Conservation (phyloP, 2,113 vertebrate genomes). For the Bufo gargarizans region DNA sequence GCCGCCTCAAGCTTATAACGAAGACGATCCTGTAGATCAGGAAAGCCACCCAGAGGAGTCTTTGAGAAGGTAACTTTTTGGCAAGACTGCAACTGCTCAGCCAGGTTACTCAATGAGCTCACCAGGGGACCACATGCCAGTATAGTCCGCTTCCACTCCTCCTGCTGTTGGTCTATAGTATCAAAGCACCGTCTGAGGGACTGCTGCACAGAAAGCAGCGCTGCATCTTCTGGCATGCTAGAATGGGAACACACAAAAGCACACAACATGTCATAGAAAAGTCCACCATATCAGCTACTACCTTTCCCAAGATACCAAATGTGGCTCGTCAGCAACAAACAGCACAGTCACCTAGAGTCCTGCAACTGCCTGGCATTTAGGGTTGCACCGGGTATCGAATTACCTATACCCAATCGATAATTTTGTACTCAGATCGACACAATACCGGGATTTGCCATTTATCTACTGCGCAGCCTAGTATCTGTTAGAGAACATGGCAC, state of each 20-base stretch:
- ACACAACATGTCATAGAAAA: neutral
- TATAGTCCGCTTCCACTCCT: slow-evolving; percentile 69
- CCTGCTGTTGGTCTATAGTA: slow-evolving; percentile 66
- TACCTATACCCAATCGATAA: no score
- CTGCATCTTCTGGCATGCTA: slow-evolving; percentile 66
- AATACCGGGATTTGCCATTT: no score
- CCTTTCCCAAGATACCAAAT: no score
- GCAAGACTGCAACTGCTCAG: slow-evolving; percentile 77
- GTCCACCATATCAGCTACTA: no score
- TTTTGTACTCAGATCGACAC: no score
- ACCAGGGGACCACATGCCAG: slow-evolving; percentile 73
- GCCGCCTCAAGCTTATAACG: slow-evolving; percentile 76
- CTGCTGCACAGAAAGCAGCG: slow-evolving; percentile 62
- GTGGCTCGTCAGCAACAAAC: no score
- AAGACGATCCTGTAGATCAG: slow-evolving; percentile 74
- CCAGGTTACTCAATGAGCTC: slow-evolving; percentile 78
- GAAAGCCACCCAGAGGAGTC: slow-evolving; percentile 74
- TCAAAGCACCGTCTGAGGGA: slow-evolving; percentile 76
- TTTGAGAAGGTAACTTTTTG: slow-evolving; percentile 67
- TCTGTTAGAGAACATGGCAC: no score
- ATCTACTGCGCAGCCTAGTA: no score
- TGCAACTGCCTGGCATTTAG: no score
- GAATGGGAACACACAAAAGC: neutral
- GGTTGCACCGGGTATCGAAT: no score
- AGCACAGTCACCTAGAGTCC: no score